Conservation (phyloP, 2,113 vertebrate species). For the Semicossyphus pulcher region DNA sequence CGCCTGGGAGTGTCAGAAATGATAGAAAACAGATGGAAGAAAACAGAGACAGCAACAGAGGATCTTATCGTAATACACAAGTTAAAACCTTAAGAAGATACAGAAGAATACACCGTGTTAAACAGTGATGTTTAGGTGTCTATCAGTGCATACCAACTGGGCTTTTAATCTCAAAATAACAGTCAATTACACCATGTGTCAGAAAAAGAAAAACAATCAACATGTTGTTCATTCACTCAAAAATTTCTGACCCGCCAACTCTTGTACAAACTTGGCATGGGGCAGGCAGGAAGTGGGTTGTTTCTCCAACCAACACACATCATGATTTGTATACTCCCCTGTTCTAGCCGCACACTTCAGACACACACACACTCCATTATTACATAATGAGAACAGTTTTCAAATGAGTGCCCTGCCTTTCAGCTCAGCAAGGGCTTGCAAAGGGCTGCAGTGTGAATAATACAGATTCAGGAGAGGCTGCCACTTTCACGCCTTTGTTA, state of each 20-base stretch:
- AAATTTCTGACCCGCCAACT: background rate
- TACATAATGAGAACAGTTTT: conserved; percentile 48
- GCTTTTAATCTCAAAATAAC: background rate
- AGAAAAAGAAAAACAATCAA: background rate
- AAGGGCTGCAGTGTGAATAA: too few species aligned
- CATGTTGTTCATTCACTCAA: background rate
- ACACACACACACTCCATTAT: conserved; percentile 33
- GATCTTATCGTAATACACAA: background rate
- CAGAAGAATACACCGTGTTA: background rate
- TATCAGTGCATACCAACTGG: too few species aligned
- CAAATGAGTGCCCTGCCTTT: conserved; percentile 24
- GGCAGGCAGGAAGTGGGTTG: conserved; percentile 40
- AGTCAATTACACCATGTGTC: background rate
- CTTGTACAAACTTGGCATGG: conserved; percentile 8
- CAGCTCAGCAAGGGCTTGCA: background rate
- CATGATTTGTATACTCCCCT: conserved; percentile 32
- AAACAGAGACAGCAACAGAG: conserved; percentile 2
- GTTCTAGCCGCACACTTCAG: conserved; percentile 4
- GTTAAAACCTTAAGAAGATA: background rate
- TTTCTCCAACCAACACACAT: conserved; percentile 47
- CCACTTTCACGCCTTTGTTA: background rate
- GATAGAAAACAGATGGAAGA: conserved; percentile 50
- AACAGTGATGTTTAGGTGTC: background rate
- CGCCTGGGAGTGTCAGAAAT: conserved; percentile 23
- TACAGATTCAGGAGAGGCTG: background rate